These are phyloP conservation scores for Eulemur mongoz DNA, from an alignment of 2,797 vertebrate species.

Conservation along the genomic window DNA sequence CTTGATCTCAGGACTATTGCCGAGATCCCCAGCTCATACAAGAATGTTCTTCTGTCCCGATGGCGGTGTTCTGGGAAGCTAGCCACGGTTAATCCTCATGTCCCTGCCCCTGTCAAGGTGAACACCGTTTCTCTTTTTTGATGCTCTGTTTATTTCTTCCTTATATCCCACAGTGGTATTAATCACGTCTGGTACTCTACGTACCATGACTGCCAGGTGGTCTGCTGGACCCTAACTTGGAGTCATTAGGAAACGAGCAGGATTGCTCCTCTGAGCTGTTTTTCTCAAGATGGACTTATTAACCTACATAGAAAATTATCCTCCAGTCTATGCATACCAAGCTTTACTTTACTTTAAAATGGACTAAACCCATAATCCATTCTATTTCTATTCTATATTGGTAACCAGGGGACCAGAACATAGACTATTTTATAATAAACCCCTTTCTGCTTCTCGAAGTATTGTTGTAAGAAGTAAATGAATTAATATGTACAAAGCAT, in stretches of 20 bases:
- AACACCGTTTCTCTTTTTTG: not conserved
- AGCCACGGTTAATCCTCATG: not conserved
- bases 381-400: not conserved
- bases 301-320: not conserved
- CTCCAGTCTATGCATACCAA: not conserved
- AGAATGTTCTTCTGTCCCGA: not conserved
- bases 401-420: not conserved
- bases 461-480: constrained; percentile 11
- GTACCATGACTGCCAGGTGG: not conserved
- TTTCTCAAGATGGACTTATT: constrained; percentile 8
- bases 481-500: not conserved
- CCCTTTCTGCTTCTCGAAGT: not conserved
- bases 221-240: not conserved
- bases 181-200: not conserved
- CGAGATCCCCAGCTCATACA: not conserved
- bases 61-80: not conserved
- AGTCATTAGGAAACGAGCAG: not conserved
- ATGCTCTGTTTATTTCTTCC: constrained; percentile 15
- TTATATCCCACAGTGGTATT: not conserved
- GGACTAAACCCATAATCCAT: not conserved
- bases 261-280: not conserved
- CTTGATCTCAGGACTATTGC: not conserved
- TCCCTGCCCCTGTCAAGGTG: not conserved
- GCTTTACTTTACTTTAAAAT: not conserved
- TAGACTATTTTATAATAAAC: not conserved